A percentile compares a stretch with the other conserved stretches of the same genome.
These are phyloP conservation scores for Calameuta pallipes DNA, from an alignment of 2,888 invertebrate genomes.

Conservation along the genomic window DNA sequence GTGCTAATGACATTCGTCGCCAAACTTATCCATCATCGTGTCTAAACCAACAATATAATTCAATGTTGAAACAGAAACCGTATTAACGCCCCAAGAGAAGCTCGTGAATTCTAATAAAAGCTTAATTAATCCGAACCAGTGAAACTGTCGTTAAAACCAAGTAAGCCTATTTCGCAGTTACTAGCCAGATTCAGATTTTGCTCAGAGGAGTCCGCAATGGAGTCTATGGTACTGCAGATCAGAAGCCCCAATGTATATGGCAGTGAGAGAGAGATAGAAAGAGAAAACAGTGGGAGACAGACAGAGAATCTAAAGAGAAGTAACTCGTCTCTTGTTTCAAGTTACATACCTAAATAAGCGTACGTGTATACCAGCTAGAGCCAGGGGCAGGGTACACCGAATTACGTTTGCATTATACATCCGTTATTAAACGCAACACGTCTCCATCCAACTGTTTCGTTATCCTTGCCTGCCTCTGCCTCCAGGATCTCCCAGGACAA, in stretches of 20 bases:
- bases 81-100: background rate
- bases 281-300: conserved; percentile 15
- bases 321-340: background rate
- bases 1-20: background rate
- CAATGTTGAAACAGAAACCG: background rate
- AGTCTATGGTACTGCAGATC: background rate
- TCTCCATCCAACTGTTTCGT: conserved; percentile 5
- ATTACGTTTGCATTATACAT: conserved; percentile 5
- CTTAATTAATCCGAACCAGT: background rate
- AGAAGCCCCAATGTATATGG: conserved; percentile 3
- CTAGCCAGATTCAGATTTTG: background rate
- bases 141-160: background rate
- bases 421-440: conserved; percentile 6
- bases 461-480: background rate
- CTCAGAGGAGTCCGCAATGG: background rate
- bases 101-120: background rate
- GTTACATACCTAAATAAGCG: background rate
- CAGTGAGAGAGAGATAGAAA: conserved; percentile 3
- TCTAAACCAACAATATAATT: background rate
- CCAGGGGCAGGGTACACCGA: background rate
- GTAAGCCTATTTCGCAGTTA: background rate
- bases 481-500: background rate
- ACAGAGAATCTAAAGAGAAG: background rate
- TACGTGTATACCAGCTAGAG: background rate
- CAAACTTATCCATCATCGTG: background rate